Conservation (phyloP, 2,113 vertebrate genomes). For the Tenrec ecaudatus region DNA sequence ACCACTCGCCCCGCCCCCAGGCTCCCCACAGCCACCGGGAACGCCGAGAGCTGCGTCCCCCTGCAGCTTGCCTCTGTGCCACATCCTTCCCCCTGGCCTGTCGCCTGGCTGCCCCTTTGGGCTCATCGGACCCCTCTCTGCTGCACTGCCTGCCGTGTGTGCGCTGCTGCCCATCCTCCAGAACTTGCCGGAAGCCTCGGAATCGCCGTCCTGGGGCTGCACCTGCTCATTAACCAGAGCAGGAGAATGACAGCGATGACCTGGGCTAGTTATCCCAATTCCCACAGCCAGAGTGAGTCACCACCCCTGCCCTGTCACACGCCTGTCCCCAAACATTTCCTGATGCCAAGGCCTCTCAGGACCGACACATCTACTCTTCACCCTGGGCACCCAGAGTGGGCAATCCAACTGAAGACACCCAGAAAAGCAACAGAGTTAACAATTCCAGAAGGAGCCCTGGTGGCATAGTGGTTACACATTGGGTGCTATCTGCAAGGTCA, state of each 20-base stretch:
- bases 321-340: constrained; percentile 44
- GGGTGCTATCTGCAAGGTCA: no score
- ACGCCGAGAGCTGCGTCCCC: neutral
- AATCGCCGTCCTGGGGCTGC: neutral
- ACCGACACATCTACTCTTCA: neutral
- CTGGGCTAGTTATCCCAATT: neutral
- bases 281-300: neutral
- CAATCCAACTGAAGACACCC: rapidly evolving
- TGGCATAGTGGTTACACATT: no score
- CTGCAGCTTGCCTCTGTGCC: no score
- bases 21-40: neutral
- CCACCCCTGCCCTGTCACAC: neutral
- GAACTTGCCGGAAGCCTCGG: constrained; percentile 1
- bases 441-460: neutral
- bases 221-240: constrained; percentile 63
- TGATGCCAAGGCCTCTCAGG: neutral
- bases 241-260: neutral
- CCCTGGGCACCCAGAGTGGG: neutral
- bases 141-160: neutral
- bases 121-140: neutral
- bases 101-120: neutral
- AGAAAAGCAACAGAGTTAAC: neutral
- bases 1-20: neutral
- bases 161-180: neutral
- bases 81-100: neutral